Base-by-base conservation (phyloP, 2,888 invertebrate species). In the Galerucella calmariensis region DNA sequence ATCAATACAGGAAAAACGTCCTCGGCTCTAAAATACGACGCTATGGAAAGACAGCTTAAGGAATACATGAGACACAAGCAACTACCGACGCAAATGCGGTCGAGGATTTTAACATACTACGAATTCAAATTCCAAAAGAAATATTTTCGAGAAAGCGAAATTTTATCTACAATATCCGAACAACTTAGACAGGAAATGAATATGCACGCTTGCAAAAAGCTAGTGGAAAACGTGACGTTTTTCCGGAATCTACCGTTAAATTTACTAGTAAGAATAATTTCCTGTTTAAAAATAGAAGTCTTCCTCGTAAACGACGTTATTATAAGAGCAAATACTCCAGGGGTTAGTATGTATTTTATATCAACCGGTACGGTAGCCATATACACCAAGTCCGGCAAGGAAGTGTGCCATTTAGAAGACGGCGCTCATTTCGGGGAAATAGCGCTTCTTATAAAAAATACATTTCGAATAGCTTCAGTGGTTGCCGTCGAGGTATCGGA, bases 31-130 rank as follows among this genome's bases (percentile, higher is more conserved):
- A 90, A 89, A 78, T 89, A 89, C 81, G 85, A 88, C 63, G 89
- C 89, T 77, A 88, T 91, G 79, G 89, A 90, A 80, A 88, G 89
- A 65, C 90, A 91, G 83, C 81, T 88, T 11, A 87, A 89, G 83
- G 90, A 90, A 77, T 92, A 91, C 80, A 91, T 91, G 89, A 85
- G 86, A 11, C 89, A 90, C 75, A 90, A 90, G 80, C 90, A 90
- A 79, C 87, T 92, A 41, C 90, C 92, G 0, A 80, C 84, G n/a
- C 82, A 87, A 35, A 85, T 92, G 75, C 89, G 89, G 82, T 86
- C 87, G 44, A 88, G 90, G n/a, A 87, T 92, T n/a, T 84, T 89
- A 11, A 86, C 86, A 2, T 92, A 90, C 82, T 92, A 91, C 81
- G 88, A 90, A 75, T 90, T 91, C 83, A 88, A 88, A 74, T 92